phyloP scores from a whole-genome alignment of 2,888 invertebrate genomes.

The Pegoplata infirma region DNA sequence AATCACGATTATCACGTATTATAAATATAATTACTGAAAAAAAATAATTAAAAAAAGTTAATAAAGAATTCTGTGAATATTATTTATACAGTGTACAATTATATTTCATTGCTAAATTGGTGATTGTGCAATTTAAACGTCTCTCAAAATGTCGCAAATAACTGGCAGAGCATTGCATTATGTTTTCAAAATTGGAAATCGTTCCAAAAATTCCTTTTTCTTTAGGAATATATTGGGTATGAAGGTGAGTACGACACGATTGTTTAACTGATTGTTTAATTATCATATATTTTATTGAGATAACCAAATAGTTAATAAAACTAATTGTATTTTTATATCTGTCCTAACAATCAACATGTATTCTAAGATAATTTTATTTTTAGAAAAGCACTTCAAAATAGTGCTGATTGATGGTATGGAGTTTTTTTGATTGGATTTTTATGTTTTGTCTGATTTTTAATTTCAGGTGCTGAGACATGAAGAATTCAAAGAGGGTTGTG shows the following conservation, averaged over 20 bases:
- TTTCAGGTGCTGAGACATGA: slow-evolving; percentile 93
- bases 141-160: slow-evolving; percentile 71
- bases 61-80: slow-evolving; percentile 10
- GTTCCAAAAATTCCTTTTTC: slow-evolving; percentile 90
- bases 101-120: not conserved
- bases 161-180: slow-evolving; percentile 93
- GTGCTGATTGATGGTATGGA: not conserved
- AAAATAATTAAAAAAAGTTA: slow-evolving; percentile 1
- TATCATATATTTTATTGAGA: not conserved
- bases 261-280: not conserved
- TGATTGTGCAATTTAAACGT: slow-evolving; percentile 40
- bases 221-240: slow-evolving; percentile 94
- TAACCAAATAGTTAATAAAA: not conserved
- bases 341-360: slow-evolving; percentile 2
- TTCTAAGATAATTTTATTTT: slow-evolving; percentile 21
- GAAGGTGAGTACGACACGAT: slow-evolving; percentile 83
- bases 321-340: not conserved
- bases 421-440: not conserved
- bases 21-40: not conserved
- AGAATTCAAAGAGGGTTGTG: slow-evolving; percentile 97
- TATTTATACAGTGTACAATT: not conserved
- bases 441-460: not conserved
- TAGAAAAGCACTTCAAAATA: not conserved
- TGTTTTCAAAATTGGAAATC: slow-evolving; percentile 96
- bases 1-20: not conserved